Evolutionary conservation across 2,113 vertebrate genomes (phyloP).

Genomic region (Montifringilla adamsi): DNA sequence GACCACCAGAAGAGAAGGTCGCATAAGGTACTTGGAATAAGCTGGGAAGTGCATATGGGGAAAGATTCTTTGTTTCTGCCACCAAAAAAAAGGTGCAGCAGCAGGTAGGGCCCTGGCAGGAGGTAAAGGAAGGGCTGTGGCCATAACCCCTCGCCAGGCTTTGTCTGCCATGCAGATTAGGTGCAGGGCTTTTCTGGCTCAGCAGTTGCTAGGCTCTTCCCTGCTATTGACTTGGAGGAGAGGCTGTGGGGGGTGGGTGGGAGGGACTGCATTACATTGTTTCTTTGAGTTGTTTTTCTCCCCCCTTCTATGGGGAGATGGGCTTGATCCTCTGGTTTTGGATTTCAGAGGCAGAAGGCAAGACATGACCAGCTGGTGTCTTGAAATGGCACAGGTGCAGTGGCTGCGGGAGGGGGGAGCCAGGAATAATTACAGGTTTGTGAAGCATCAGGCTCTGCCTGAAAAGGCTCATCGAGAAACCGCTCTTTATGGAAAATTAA

Average conservation of each 20-base stretch:
- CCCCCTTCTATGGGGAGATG: conserved; percentile 54
- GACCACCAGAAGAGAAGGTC: conserved; percentile 40
- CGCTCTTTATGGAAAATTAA: conserved; percentile 82
- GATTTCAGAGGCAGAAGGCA: conserved; percentile 79
- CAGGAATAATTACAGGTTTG: conserved; percentile 84
- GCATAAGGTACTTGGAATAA: conserved; percentile 46
- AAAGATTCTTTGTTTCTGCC: conserved; percentile 25
- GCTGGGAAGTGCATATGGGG: conserved; percentile 12
- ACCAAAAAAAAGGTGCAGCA: background rate
- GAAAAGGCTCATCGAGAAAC: conserved; percentile 74
- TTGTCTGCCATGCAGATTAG: conserved; percentile 70
- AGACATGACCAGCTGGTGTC: conserved; percentile 80
- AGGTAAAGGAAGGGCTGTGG: background rate
- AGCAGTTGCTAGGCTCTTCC: conserved; percentile 48
- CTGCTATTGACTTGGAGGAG: conserved; percentile 44
- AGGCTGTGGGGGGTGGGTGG: conserved; percentile 25
- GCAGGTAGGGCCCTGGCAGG: background rate
- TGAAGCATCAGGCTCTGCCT: conserved; percentile 77
- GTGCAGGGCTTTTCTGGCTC: conserved; percentile 58
- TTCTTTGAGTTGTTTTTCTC: conserved; percentile 41
- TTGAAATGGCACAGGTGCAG: conserved; percentile 82
- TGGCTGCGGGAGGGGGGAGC: conserved; percentile 78
- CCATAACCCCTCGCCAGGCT: conserved; percentile 44
- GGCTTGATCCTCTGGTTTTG: conserved; percentile 65
- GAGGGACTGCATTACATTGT: background rate